phyloP scores from a whole-genome alignment of 2,113 vertebrate species.

The Brienomyrus brachyistius region DNA sequence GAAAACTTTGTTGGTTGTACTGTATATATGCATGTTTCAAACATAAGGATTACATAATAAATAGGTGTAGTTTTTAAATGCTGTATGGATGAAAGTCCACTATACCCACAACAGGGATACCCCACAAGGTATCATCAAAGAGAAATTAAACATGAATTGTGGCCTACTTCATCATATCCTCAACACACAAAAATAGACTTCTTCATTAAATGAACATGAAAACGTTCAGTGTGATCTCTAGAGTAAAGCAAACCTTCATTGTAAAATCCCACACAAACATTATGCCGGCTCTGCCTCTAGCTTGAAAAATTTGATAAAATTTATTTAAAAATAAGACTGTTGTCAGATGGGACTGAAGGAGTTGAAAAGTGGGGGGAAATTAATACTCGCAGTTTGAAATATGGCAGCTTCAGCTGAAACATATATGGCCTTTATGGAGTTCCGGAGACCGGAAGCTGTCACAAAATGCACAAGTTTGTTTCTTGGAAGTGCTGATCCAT shows the following conservation, averaged over 20 bases:
- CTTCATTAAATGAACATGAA: slow-evolving; percentile 13
- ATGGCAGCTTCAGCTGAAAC: background rate
- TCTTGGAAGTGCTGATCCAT: background rate
- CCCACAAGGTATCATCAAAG: slow-evolving; percentile 8
- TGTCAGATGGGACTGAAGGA: background rate
- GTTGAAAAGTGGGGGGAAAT: background rate
- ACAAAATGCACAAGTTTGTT: background rate
- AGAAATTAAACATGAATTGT: slow-evolving; percentile 17
- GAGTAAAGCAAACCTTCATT: background rate
- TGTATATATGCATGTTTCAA: background rate
- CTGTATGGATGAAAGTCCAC: background rate
- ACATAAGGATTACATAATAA: slow-evolving; percentile 2
- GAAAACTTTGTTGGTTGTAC: background rate
- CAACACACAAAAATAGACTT: background rate
- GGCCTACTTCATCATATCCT: background rate
- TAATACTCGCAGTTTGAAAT: background rate
- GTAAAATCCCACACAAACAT: background rate
- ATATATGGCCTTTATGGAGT: background rate
- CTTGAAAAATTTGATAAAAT: background rate
- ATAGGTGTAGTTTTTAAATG: background rate
- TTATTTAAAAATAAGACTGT: background rate
- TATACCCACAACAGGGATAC: background rate
- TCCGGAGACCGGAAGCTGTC: background rate
- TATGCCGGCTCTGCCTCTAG: background rate
- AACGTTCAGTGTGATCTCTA: background rate